A percentile compares a stretch with the other conserved stretches of the same genome.
phyloP scores from a whole-genome alignment of 2,797 vertebrate species.

The Typhlichthys eigenmanni region DNA sequence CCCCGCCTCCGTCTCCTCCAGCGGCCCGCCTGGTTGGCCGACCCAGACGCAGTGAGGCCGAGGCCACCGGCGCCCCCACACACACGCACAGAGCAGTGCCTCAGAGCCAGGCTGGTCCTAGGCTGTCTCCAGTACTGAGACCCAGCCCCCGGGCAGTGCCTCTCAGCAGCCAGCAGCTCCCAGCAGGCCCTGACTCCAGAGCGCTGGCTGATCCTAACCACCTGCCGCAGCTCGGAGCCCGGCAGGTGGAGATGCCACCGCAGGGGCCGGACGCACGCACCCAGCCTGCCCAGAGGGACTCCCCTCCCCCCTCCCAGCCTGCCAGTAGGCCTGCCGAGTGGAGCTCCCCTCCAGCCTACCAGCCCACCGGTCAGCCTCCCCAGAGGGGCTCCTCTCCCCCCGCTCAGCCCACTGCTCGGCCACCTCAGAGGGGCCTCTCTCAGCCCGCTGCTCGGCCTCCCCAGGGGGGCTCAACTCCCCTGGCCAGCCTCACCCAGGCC shows the following conservation, averaged over 20 bases:
- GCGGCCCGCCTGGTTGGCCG: slow-evolving; percentile 24
- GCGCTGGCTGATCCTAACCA: slow-evolving; percentile 71
- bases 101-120: slow-evolving; percentile 42
- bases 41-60: slow-evolving; percentile 18
- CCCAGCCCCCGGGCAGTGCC: slow-evolving; percentile 52
- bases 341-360: not conserved
- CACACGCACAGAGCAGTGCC: slow-evolving; percentile 44
- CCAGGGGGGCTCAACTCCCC: slow-evolving; percentile 22
- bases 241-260: slow-evolving; percentile 33
- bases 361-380: slow-evolving; percentile 38
- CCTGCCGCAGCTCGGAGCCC: slow-evolving; percentile 53
- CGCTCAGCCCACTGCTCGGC: slow-evolving; percentile 27
- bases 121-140: slow-evolving; percentile 54
- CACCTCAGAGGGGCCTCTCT: slow-evolving; percentile 22
- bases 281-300: not conserved
- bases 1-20: slow-evolving; percentile 13
- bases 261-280: slow-evolving; percentile 2
- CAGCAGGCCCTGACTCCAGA: slow-evolving; percentile 51
- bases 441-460: slow-evolving; percentile 48
- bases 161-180: slow-evolving; percentile 46
- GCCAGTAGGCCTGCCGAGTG: slow-evolving; percentile 48
- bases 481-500: slow-evolving; percentile 59
- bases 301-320: slow-evolving; percentile 36
- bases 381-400: slow-evolving; percentile 28
- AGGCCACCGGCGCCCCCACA: slow-evolving; percentile 33